Conservation (phyloP, 1,140 invertebrate species). For the Scaptomyza graminum region DNA sequence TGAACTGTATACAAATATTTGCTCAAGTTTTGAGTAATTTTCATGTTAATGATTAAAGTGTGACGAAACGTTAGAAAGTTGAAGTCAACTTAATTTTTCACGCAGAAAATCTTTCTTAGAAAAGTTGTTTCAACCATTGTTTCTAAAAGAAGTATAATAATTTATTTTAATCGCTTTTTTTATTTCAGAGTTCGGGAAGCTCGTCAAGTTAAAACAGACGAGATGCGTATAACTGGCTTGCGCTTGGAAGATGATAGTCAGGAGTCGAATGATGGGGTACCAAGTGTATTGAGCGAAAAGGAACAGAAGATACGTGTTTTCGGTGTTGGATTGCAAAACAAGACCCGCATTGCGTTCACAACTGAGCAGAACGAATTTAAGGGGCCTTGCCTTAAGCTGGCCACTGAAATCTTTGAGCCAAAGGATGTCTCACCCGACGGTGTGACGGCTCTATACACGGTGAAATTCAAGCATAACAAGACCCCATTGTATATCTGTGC, state of each 20-base stretch:
- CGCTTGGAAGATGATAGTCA: constrained; percentile 87
- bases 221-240: constrained; percentile 85
- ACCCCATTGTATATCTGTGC: constrained; percentile 88
- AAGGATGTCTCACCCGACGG: constrained; percentile 83
- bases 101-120: too few species aligned
- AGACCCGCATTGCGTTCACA: constrained; percentile 90
- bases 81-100: too few species aligned
- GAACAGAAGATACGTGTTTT: constrained; percentile 89
- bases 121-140: too few species aligned
- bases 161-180: constrained; percentile 4
- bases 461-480: constrained; percentile 85
- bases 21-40: neutral
- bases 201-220: neutral
- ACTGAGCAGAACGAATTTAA: constrained; percentile 85
- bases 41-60: neutral
- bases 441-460: constrained; percentile 85
- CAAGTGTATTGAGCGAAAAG: constrained; percentile 86
- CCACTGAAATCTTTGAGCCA: constrained; percentile 84
- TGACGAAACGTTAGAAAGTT: neutral
- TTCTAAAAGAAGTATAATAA: neutral
- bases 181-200: constrained; percentile 19
- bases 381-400: constrained; percentile 85
- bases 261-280: constrained; percentile 87
- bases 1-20: neutral
- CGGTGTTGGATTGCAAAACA: constrained; percentile 87